Conservation (phyloP, 64 coral and sea anemone species). For the Porites australiensis region DNA sequence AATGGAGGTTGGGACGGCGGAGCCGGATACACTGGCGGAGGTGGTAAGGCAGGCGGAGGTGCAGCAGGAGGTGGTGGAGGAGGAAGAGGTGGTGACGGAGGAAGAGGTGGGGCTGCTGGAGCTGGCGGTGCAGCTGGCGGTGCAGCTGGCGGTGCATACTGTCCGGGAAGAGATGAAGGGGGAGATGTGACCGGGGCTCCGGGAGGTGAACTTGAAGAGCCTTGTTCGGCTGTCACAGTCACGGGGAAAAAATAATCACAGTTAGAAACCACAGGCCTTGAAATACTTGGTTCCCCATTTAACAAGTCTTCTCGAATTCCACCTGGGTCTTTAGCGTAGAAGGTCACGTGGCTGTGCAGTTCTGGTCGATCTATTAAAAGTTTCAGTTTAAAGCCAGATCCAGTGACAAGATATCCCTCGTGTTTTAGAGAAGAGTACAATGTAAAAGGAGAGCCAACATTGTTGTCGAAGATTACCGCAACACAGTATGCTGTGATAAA, state of each 20-base stretch:
- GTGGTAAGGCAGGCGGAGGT: not conserved
- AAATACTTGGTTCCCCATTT: conserved; percentile 3
- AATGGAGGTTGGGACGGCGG: too few relatives aligned
- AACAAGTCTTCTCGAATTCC: not conserved
- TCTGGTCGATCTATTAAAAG: not conserved
- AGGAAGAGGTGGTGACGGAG: not conserved
- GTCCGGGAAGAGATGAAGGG: not conserved
- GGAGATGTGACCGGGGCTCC: not conserved
- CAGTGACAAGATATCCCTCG: conserved; percentile 65
- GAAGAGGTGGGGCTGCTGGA: too few relatives aligned
- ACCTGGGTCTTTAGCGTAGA: not conserved
- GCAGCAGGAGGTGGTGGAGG: conserved; percentile 3
- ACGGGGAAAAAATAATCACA: not conserved
- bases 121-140: not conserved
- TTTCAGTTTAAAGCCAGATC: conserved; percentile 11
- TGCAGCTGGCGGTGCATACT: not conserved
- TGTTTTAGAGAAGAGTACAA: conserved; percentile 73
- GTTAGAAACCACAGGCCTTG: too few relatives aligned
- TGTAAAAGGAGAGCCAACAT: conserved; percentile 23
- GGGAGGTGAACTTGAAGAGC: not conserved
- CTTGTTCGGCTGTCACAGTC: not conserved
- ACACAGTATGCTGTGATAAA: conserved; percentile 18
- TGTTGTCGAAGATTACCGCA: conserved; percentile 53
- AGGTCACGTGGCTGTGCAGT: not conserved
- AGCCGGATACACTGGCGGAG: not conserved